Evolutionary conservation across 2,113 vertebrate genomes (phyloP).

Genomic region (Hystrix cristata): DNA sequence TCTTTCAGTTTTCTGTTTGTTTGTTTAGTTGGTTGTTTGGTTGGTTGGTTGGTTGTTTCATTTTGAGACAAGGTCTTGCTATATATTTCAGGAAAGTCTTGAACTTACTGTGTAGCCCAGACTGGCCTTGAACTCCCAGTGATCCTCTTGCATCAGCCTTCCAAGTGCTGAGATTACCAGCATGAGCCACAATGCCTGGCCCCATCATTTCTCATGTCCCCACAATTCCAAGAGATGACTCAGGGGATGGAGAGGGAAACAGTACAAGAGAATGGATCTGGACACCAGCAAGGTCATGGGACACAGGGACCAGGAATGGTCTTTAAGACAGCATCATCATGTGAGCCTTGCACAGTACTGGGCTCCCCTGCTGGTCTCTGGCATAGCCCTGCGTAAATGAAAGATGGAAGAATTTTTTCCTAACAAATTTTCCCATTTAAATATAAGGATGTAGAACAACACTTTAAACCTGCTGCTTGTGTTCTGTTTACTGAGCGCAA

Average conservation of each 20-base stretch:
- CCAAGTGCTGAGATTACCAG: not conserved
- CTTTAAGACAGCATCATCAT: not conserved
- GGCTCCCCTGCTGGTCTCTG: not conserved
- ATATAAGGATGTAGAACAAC: not conserved
- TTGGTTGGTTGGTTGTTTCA: not conserved
- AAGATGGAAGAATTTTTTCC: not conserved
- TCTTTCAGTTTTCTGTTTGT: not conserved
- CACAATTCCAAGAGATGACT: not conserved
- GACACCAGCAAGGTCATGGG: not conserved
- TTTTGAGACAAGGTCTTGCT: not conserved
- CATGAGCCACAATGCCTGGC: not conserved
- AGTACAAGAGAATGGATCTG: not conserved
- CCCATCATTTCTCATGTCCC: not conserved
- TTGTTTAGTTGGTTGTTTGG: not conserved
- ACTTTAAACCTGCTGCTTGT: not conserved
- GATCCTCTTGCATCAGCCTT: not conserved
- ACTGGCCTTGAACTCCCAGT: not conserved
- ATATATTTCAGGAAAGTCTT: not conserved
- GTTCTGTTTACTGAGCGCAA: conserved; percentile 25
- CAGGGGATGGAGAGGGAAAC: not conserved
- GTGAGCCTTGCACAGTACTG: not conserved
- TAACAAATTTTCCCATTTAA: conserved; percentile 21
- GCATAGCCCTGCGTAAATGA: not conserved
- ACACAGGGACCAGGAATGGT: not conserved
- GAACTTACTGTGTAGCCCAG: not conserved